A percentile compares a stretch with the other conserved stretches of the same genome.
phyloP scores from a whole-genome alignment of 1,140 invertebrate genomes.

The Bombyx mandarina region DNA sequence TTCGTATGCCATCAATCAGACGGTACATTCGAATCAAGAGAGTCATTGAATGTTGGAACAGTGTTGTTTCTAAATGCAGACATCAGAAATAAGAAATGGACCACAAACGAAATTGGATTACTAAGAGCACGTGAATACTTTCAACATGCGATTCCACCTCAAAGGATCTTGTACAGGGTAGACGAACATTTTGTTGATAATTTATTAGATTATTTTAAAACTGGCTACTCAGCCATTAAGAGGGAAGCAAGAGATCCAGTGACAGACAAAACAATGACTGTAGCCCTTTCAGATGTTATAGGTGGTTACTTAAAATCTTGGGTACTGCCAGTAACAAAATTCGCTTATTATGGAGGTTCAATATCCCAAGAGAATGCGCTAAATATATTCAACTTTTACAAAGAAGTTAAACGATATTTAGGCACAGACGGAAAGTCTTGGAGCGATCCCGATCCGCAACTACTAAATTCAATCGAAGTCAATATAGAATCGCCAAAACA shows the following conservation, averaged over 20 bases:
- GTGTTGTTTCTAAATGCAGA: constrained; percentile 34
- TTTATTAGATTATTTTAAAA: constrained; percentile 34
- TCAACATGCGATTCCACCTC: constrained; percentile 34
- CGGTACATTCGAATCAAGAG: background rate
- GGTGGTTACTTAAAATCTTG: constrained; percentile 51
- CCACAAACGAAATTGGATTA: constrained; percentile 23
- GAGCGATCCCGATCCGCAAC: constrained; percentile 24
- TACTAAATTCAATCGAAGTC: constrained; percentile 33
- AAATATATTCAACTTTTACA: constrained; percentile 34
- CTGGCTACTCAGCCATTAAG: constrained; percentile 28
- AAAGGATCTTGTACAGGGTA: constrained; percentile 17
- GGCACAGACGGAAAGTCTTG: constrained; percentile 38
- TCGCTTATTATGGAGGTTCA: constrained; percentile 43
- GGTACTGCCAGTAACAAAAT: constrained; percentile 44
- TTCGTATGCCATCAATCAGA: background rate
- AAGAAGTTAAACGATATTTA: constrained; percentile 36
- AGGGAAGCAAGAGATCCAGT: constrained; percentile 22
- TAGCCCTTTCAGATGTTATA: constrained; percentile 39
- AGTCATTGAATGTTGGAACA: constrained; percentile 36
- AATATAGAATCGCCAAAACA: constrained; percentile 26
- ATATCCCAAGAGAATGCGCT: constrained; percentile 32
- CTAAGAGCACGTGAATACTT: constrained; percentile 36
- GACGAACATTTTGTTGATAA: constrained; percentile 33
- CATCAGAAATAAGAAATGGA: constrained; percentile 28
- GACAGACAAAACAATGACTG: constrained; percentile 29